Evolutionary conservation across 1,140 invertebrate genomes (phyloP), one percentile per base, ranked within the genome.

Genomic region (Hermetia illucens): DNA sequence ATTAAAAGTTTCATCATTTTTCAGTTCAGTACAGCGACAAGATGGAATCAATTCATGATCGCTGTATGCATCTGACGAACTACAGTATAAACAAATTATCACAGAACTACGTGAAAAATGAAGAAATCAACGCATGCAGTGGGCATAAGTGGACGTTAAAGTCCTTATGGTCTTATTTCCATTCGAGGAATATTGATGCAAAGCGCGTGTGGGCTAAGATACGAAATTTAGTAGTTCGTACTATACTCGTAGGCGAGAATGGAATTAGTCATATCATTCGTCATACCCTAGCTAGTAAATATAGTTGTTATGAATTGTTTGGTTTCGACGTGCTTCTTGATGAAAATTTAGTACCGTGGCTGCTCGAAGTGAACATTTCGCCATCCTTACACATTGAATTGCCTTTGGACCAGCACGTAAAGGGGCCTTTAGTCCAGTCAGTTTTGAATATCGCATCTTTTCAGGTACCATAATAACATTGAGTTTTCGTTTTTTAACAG

Each of bases 31-130:
- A 92, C 59, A 86, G 77, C 44, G 74, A 82, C 36, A 80, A 86
- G 51, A 61, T 79, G 24, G 74, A 77, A 41, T 82, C 76, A 43
- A 66, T 93, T 36, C 75, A 77, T 53, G 87, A 96, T 61, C 72
- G 88, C 32, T 97, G 83, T 60, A 95, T 96, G 86, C 94, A 98
- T 71, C 70, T 98, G 43, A 98, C 95, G 19, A 98, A 98, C 65
- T 98, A 97, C 65, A 94, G 88, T 49, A 87, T 98, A 44, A 97
- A 98, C 64, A 95, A 94, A 65, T 70, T 84, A 35, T 89, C 82
- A 34, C 77, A 82, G 41, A 77, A 78, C 21, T 93, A 93, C 61
- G 78, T 81, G 2, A 76, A 76, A 41, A 91, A 90, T 63, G 82
- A 88, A 53, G 82, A 85, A 64, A 81, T 80, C 4, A 72, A 82